Conservation (phyloP, 2,113 vertebrate genomes). For the Chionis minor region DNA sequence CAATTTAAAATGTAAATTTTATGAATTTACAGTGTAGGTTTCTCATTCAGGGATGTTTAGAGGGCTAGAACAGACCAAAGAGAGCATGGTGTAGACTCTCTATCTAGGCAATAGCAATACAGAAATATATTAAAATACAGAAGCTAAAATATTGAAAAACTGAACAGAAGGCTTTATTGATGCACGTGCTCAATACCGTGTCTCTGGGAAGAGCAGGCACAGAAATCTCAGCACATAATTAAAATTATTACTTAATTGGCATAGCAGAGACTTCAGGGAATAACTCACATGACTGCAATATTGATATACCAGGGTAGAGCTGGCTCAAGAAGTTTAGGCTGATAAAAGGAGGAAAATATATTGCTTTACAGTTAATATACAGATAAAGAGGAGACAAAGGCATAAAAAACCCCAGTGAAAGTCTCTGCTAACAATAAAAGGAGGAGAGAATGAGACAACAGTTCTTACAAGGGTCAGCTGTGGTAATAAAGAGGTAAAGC, state of each 20-base stretch:
- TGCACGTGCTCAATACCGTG: rapidly evolving
- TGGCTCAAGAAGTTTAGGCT: background rate
- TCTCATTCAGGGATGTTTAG: background rate
- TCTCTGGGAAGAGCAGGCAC: background rate
- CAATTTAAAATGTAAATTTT: background rate
- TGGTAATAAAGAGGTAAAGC: background rate
- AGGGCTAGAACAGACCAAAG: background rate
- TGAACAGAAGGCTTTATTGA: background rate
- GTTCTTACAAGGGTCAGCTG: background rate
- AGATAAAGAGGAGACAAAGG: background rate
- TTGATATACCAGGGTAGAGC: background rate
- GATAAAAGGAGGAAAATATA: background rate
- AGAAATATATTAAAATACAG: background rate
- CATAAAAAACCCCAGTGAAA: background rate
- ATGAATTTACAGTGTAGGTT: background rate
- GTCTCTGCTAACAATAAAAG: background rate
- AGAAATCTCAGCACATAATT: background rate
- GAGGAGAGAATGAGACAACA: background rate
- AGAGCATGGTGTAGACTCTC: background rate
- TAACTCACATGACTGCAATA: background rate
- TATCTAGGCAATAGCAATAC: background rate
- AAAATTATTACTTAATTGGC: conserved; percentile 22
- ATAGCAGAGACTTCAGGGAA: background rate
- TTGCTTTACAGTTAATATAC: background rate
- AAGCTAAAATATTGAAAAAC: background rate